Evolutionary conservation across 2,888 invertebrate genomes (phyloP).

Genomic region (Ichneumon xanthorius): DNA sequence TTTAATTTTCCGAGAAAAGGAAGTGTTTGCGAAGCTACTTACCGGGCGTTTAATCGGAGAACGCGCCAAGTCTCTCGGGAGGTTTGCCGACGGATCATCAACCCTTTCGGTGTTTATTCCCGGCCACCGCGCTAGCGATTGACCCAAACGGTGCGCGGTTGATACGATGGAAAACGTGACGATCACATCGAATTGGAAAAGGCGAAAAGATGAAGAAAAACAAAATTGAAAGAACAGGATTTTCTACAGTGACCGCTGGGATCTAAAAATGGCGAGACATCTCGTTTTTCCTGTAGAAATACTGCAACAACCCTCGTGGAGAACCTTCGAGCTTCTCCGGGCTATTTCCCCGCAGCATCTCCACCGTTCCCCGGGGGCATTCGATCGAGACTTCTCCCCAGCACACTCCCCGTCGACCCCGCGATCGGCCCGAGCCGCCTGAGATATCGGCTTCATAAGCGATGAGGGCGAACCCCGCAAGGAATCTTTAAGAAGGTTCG

Average conservation of each 20-base stretch:
- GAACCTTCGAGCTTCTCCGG: too few species aligned
- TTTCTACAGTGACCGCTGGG: not conserved
- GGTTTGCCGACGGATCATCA: not conserved
- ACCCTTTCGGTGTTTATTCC: slow-evolving; percentile 11
- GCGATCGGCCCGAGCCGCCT: not conserved
- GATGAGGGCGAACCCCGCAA: not conserved
- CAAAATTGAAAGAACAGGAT: not conserved
- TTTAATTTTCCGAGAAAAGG: slow-evolving; percentile 49
- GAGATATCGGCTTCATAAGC: not conserved
- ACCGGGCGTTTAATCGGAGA: slow-evolving; percentile 43
- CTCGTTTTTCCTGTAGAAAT: not conserved
- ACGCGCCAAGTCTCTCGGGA: slow-evolving; percentile 21
- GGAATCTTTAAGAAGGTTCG: slow-evolving; percentile 18
- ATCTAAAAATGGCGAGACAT: too few species aligned
- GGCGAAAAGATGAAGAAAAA: not conserved
- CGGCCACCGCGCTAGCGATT: slow-evolving; percentile 33
- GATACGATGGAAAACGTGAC: not conserved
- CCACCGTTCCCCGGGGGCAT: too few species aligned
- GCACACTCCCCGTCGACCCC: not conserved
- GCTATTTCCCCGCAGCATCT: too few species aligned
- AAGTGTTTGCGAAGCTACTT: slow-evolving; percentile 62
- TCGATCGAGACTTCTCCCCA: too few species aligned
- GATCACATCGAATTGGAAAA: not conserved
- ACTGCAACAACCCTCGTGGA: not conserved
- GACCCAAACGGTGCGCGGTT: slow-evolving; percentile 40